Conservation (phyloP, 2,113 vertebrate species). For the Haemorhous mexicanus region DNA sequence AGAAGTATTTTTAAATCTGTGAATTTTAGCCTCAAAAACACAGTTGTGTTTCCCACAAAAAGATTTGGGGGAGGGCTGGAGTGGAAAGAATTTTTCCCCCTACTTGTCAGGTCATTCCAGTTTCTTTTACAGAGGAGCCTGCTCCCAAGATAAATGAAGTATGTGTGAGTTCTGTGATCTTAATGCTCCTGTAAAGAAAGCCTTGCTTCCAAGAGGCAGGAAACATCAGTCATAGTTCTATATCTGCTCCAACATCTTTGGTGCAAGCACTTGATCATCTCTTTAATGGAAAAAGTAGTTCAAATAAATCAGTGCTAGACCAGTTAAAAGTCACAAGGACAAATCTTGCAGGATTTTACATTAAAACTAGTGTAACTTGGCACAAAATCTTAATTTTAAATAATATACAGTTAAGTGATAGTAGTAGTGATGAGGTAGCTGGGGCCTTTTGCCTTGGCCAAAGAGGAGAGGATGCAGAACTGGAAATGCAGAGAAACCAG, state of each 20-base stretch:
- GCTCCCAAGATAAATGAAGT: constrained; percentile 11
- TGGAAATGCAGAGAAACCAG: neutral
- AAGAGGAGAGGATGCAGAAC: neutral
- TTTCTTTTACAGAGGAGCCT: constrained; percentile 20
- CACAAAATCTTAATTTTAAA: neutral
- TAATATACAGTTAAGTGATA: neutral
- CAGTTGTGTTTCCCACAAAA: constrained; percentile 69
- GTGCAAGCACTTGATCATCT: neutral
- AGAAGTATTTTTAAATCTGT: constrained; percentile 78
- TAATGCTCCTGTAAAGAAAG: constrained; percentile 9
- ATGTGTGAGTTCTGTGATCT: neutral
- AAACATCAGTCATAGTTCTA: neutral
- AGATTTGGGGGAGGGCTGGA: constrained; percentile 44
- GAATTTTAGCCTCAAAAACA: constrained; percentile 74
- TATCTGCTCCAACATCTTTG: neutral
- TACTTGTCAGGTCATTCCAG: constrained; percentile 48
- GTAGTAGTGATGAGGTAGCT: neutral
- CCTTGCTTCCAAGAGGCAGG: neutral
- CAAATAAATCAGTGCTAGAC: constrained; percentile 5
- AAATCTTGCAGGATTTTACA: neutral
- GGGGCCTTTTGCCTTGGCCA: neutral
- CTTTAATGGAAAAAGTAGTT: constrained; percentile 15
- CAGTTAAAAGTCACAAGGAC: constrained; percentile 10
- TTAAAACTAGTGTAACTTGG: neutral
- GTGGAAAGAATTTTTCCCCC: constrained; percentile 12